phyloP scores from a whole-genome alignment of 2,888 invertebrate genomes.

The Azorinus chamasolen region DNA sequence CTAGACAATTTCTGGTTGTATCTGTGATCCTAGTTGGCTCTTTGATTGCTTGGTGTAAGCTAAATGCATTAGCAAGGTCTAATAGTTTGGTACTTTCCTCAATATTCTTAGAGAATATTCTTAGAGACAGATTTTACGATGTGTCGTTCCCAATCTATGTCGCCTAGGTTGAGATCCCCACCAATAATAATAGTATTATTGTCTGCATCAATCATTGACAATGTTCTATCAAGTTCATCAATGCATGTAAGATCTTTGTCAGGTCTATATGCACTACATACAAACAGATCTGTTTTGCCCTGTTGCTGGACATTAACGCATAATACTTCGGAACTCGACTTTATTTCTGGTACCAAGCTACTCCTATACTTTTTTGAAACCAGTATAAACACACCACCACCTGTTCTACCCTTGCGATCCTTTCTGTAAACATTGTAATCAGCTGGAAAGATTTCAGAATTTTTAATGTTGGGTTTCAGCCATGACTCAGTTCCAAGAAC shows the following conservation, averaged over 20 bases:
- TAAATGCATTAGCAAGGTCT: constrained; percentile 1
- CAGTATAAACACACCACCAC: constrained; percentile 37
- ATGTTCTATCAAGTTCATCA: constrained; percentile 7
- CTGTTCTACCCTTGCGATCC: constrained; percentile 28
- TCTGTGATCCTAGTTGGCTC: constrained; percentile 29
- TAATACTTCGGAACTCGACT: constrained; percentile 29
- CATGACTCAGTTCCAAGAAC: constrained; percentile 38
- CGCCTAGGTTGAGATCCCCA: constrained; percentile 17
- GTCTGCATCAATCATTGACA: background rate
- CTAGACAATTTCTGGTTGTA: constrained; percentile 19
- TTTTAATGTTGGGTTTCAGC: constrained; percentile 37
- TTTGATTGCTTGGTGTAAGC: constrained; percentile 12
- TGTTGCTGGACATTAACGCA: constrained; percentile 36
- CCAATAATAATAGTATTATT: constrained; percentile 9
- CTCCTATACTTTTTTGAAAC: constrained; percentile 21
- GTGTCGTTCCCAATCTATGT: constrained; percentile 15
- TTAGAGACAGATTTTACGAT: constrained; percentile 6
- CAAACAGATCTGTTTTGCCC: constrained; percentile 13
- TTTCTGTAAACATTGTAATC: constrained; percentile 36
- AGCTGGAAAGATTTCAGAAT: constrained; percentile 29
- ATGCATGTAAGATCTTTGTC: constrained; percentile 10
- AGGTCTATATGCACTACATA: constrained; percentile 18
- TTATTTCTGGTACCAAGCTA: constrained; percentile 5
- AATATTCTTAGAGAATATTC: too few species aligned
- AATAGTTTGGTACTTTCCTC: constrained; percentile 29